Evolutionary conservation across 2,888 invertebrate species (phyloP), one percentile per base, ranked within the genome.

Genomic region (Pegoplata infirma): DNA sequence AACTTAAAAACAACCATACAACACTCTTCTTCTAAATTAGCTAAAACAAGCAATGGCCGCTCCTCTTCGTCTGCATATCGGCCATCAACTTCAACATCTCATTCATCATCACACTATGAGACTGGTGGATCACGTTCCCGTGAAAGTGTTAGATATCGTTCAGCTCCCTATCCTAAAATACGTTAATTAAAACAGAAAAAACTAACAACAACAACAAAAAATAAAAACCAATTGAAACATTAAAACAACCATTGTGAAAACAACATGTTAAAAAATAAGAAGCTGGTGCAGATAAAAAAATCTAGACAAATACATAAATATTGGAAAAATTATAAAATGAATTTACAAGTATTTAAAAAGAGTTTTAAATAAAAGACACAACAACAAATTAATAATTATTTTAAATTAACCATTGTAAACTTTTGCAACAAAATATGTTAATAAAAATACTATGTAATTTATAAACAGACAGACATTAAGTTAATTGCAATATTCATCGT

Each of bases 1-100:
- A 51, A 49, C 69, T 64, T 71, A 73, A 76, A 80, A 72, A 51
- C 71, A 71, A 79, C 71, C 82, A 82, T 83, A 87, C 87, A 84
- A 76, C 68, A 68, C 86, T 86, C 84, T 86, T 83, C 78, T 81
- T 49, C 78, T 83, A 85, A 87, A 88, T 82, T 88, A 88, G 89
- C 89, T 84, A 88, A 88, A 88, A 85, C 89, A 86, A 89, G 86
- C 86, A 88, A 89, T 82, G 88, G 88, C 88, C 88, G 88, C 76
- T 88, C 88, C 47, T 88, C 88, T 82, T 88, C 88, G 82, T 88
- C 88, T 81, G 85, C 88, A 82, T 88, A 88, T 85, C 85, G 89
- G 85, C 89, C 89, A 77, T 84, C 89, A 66, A 85, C 88, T 81
- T 87, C 89, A 82, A 86, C 87, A 83, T 88, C 88, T 84, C 88